A percentile compares a stretch with the other conserved stretches of the same genome.
These are phyloP conservation scores for Himantopus leucocephalus DNA, from an alignment of 2,113 vertebrate genomes.

Conservation along the genomic window DNA sequence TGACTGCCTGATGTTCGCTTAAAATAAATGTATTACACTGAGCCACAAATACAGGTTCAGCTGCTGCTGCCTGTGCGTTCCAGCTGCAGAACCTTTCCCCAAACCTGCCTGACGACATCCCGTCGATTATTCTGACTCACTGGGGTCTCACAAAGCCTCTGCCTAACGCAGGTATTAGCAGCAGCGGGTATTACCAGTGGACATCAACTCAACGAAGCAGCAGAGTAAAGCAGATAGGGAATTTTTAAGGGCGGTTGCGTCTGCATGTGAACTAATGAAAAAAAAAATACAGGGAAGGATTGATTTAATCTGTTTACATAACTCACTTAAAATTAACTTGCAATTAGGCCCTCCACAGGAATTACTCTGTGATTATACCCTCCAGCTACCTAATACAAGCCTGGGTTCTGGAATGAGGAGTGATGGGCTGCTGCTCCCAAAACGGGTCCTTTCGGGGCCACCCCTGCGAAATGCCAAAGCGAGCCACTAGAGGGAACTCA, in stretches of 20 bases:
- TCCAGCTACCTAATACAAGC: neutral
- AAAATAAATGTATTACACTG: neutral
- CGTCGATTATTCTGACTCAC: neutral
- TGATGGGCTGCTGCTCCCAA: neutral
- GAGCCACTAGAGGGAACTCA: neutral
- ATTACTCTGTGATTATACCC: neutral
- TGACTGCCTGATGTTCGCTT: neutral
- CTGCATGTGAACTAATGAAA: neutral
- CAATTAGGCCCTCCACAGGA: constrained; percentile 11
- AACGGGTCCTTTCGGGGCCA: fast-evolving
- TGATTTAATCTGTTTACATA: constrained; percentile 37
- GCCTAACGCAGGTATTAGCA: neutral
- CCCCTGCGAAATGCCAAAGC: neutral
- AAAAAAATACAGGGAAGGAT: neutral
- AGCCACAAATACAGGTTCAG: neutral
- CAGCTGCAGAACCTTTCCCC: neutral
- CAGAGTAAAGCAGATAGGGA: neutral
- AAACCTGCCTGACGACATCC: neutral
- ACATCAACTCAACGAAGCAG: neutral
- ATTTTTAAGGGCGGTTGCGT: neutral
- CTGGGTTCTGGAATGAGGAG: neutral
- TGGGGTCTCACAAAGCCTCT: neutral
- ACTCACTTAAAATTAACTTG: constrained; percentile 15
- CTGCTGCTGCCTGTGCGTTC: neutral
- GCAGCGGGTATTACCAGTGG: neutral